Percentiles rank a stretch among this genome's conserved stretches.
phyloP scores from a whole-genome alignment of 2,888 invertebrate genomes.

The Nineta flava region DNA sequence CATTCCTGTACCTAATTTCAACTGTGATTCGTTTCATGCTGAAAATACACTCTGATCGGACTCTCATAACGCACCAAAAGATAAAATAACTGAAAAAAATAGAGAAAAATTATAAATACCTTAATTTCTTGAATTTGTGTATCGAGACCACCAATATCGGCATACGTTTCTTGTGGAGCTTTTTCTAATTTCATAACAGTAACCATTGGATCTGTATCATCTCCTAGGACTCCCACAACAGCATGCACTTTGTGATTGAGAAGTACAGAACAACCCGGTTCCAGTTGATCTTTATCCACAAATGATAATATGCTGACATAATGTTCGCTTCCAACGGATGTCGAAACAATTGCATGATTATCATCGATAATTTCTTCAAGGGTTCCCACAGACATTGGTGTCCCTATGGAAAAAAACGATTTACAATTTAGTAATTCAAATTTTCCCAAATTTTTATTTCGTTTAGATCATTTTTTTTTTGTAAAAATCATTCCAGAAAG shows the following conservation, averaged over 20 bases:
- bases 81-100: too few relatives aligned
- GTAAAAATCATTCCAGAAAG: too few relatives aligned
- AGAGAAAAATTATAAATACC: background rate
- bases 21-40: too few relatives aligned
- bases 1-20: too few relatives aligned
- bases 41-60: too few relatives aligned
- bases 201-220: slow-evolving; percentile 99
- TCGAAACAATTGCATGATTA: slow-evolving; percentile 98
- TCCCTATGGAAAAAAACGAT: slow-evolving; percentile 47
- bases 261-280: slow-evolving; percentile 96
- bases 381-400: slow-evolving; percentile 99
- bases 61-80: too few relatives aligned
- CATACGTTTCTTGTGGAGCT: slow-evolving; percentile 98
- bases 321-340: slow-evolving; percentile 97
- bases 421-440: background rate
- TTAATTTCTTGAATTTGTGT: slow-evolving; percentile 96
- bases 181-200: slow-evolving; percentile 99
- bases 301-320: slow-evolving; percentile 98
- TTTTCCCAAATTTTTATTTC: too few relatives aligned
- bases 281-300: slow-evolving; percentile 97
- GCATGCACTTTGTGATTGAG: slow-evolving; percentile 99
- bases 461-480: too few relatives aligned
- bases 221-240: slow-evolving; percentile 96
- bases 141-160: slow-evolving; percentile 94
- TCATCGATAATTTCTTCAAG: slow-evolving; percentile 99